Base-by-base conservation (phyloP, 2,888 invertebrate species). In the Tenthredo notha region DNA sequence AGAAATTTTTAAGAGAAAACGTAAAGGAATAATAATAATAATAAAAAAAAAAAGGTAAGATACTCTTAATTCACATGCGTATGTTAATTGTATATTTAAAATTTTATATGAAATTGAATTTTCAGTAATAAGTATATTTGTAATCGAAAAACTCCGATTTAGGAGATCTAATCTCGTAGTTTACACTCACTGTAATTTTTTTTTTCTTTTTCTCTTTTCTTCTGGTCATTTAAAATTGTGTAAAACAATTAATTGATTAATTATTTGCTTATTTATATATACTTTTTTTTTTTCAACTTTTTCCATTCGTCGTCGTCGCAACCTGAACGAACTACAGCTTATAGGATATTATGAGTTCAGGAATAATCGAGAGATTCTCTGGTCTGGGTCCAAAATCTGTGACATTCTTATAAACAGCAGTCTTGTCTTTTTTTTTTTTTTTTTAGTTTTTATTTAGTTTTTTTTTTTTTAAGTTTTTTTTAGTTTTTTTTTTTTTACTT, bases 291-390 rank as follows among this genome's bases (percentile, higher is more conserved):
- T 29, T 10, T 37, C 37, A 37, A 37, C 6, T 7, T 0, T 37
- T 37, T 37, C 7, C 33, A 37, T 37, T 7, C 6, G 7, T 12
- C 18, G 84, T 86, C 86, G 88, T 88, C 89, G 88, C 43, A 91
- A 91, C 88, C 92, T 92, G 92, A 93, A 93, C 92, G n/a, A n/a
- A 92, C 91, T 90, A 92, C 92, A 92, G 92, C 92, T 89, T 87
- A 84, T 86, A 85, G 86, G 78, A 84, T 72, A 33, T 33, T 75
- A 37, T 78, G 10, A 70, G 15, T 61, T 80, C 40, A 78, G 37
- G 47, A 58, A 40, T 10, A 50, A 40, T 10, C 21, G 50, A 37
- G 61, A 80, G 61, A 37, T 37, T 61, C 65, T 80, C 80, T 80
- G 40, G 40, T 61, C 21, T n/a, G 18, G 25, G 61, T 61, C 25